Base-by-base conservation (phyloP, 1,140 invertebrate species). In the Rhagoletis pomonella region DNA sequence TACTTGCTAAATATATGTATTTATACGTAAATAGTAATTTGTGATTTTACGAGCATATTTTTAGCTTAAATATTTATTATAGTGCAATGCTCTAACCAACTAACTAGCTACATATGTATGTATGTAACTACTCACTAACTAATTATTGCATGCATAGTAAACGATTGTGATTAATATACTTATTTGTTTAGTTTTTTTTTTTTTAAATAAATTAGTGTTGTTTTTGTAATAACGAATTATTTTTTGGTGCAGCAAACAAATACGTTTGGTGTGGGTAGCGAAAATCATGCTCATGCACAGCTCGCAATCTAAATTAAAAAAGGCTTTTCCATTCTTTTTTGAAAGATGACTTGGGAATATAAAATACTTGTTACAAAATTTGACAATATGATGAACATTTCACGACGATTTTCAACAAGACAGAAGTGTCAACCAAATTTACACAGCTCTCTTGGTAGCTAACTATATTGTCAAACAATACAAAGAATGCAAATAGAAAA, bases 211-310 rank as follows among this genome's bases (percentile, higher is more conserved):
- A 4, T 62, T 4, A 17, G 73, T 58, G 73, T 55, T 7, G 3
- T 81, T 81, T 29, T 55, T 5, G 73, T 58, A 47, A 47, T 81
- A 7, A 58, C n/a, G 10, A 12, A n/a, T 17, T 39, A 55, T 19
- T 19, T 55, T 55, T 58, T 10, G 47, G 50, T 50, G 73, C 19
- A 12, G 1, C 3, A 73, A 47, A 47, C 39, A 4, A 29, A 0
- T 10, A 29, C 29, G 29, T 29, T 5, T 5, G 50, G 50, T 55
- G 4, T 73, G 7, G 3, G 12, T 42, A 3, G 64, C 64, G 0
- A 81, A 81, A 81, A 81, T 2, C 73, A 81, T 81, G 73, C 73
- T 50, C 73, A 81, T 81, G 47, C 73, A 81, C 50, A n/a, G 47
- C 4, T 55, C 10, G 5, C 29, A 29, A 29, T 29, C 29, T 29